phyloP scores from a whole-genome alignment of 2,797 vertebrate species.

The Fratercula arctica region DNA sequence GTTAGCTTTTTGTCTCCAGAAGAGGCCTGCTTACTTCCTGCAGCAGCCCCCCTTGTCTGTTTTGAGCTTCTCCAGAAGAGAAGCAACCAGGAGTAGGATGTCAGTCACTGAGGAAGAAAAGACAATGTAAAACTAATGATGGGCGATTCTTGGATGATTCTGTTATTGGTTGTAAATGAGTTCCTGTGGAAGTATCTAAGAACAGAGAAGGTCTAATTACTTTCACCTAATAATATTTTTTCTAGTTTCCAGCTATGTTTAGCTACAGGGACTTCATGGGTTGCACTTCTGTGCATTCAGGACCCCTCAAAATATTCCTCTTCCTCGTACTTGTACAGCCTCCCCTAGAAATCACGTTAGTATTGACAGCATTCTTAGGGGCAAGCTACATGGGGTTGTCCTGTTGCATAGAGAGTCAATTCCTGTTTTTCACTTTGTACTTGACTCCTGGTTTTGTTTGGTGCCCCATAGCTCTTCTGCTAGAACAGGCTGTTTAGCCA shows the following conservation, averaged over 20 bases:
- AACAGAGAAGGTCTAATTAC: neutral
- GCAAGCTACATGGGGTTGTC: neutral
- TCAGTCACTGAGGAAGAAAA: neutral
- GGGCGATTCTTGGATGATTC: neutral
- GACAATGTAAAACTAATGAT: accelerated
- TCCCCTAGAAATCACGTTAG: neutral
- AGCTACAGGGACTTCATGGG: neutral
- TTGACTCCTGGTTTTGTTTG: neutral
- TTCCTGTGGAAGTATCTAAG: neutral
- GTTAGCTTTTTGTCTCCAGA: neutral
- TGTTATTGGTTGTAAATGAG: neutral
- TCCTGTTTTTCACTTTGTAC: neutral
- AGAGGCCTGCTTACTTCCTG: neutral
- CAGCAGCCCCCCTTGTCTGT: neutral
- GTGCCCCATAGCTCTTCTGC: neutral
- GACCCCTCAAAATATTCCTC: neutral
- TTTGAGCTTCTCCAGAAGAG: neutral
- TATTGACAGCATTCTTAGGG: neutral
- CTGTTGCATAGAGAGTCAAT: neutral
- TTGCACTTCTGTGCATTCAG: neutral
- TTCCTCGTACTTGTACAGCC: neutral
- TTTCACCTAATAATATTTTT: neutral
- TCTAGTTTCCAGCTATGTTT: neutral
- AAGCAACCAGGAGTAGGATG: neutral
- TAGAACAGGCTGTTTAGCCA: neutral